Conservation (phyloP, 2,113 vertebrate genomes). For the Hoplias malabaricus region DNA sequence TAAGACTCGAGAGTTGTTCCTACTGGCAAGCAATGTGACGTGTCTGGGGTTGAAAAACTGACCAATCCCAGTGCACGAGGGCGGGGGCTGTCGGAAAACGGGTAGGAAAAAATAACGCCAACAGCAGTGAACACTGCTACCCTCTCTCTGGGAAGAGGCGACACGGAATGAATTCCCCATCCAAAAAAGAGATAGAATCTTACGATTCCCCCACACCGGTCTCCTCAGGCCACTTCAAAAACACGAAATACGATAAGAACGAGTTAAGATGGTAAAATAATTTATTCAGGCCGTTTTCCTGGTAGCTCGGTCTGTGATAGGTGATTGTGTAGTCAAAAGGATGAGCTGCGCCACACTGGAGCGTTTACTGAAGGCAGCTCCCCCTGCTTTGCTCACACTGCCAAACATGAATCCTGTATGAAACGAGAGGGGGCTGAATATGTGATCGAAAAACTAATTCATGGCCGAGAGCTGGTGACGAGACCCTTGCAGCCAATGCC, state of each 20-base stretch:
- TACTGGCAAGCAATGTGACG: not conserved
- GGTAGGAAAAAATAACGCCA: slow-evolving; percentile 45
- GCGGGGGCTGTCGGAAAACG: not conserved
- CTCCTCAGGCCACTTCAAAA: slow-evolving; percentile 4
- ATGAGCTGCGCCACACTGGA: slow-evolving; percentile 36
- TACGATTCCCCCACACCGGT: slow-evolving; percentile 39
- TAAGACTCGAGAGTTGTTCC: not conserved
- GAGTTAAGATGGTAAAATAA: slow-evolving; percentile 16
- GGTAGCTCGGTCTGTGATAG: not conserved
- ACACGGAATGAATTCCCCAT: slow-evolving; percentile 60
- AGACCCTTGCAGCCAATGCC: slow-evolving; percentile 25
- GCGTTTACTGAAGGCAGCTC: not conserved
- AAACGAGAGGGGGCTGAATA: slow-evolving; percentile 15
- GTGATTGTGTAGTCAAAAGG: not conserved
- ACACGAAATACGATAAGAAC: too few relatives aligned
- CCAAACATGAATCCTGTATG: slow-evolving; percentile 27
- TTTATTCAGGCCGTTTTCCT: slow-evolving; percentile 13
- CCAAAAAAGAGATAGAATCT: slow-evolving; percentile 52
- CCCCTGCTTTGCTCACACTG: not conserved
- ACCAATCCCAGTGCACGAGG: not conserved
- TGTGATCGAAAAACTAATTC: slow-evolving; percentile 31
- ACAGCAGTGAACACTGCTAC: slow-evolving; percentile 63
- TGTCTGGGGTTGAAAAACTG: not conserved
- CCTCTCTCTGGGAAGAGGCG: slow-evolving; percentile 67
- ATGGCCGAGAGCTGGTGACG: slow-evolving; percentile 29